Evolutionary conservation across 1,140 invertebrate genomes (phyloP).

Genomic region (Brachionus sp.): DNA sequence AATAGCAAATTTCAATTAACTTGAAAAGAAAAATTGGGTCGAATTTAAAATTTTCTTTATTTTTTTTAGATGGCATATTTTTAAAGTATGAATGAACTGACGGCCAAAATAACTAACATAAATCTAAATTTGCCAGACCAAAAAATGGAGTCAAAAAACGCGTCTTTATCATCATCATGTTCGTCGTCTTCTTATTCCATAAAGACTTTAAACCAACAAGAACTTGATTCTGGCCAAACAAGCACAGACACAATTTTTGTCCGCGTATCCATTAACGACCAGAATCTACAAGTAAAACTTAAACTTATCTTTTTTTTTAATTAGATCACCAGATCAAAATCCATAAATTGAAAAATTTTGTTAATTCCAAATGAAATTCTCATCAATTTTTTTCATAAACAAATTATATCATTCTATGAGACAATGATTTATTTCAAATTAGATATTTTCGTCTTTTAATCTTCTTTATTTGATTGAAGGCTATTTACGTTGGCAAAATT

Average conservation of each 20-base stretch:
- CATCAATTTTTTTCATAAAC: too few species aligned
- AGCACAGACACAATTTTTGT: not conserved
- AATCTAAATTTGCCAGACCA: not conserved
- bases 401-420: too few species aligned
- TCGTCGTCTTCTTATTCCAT: slow-evolving; percentile 28
- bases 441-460: too few species aligned
- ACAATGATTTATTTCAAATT: too few species aligned
- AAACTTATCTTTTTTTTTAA: too few species aligned
- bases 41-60: slow-evolving; percentile 1
- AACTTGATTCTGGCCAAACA: not conserved
- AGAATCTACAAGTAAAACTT: not conserved
- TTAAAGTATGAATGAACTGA: not conserved
- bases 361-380: too few species aligned
- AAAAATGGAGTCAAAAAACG: slow-evolving; percentile 4
- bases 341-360: too few species aligned
- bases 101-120: slow-evolving; percentile 14
- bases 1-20: slow-evolving; percentile 39
- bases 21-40: slow-evolving; percentile 9
- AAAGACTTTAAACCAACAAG: not conserved
- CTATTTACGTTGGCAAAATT: too few species aligned
- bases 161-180: slow-evolving; percentile 28
- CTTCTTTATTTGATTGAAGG: too few species aligned
- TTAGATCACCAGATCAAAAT: too few species aligned
- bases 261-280: not conserved
- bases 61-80: slow-evolving; percentile 19